Conservation (phyloP, 2,888 invertebrate genomes). For the Diplazon laetatorius region DNA sequence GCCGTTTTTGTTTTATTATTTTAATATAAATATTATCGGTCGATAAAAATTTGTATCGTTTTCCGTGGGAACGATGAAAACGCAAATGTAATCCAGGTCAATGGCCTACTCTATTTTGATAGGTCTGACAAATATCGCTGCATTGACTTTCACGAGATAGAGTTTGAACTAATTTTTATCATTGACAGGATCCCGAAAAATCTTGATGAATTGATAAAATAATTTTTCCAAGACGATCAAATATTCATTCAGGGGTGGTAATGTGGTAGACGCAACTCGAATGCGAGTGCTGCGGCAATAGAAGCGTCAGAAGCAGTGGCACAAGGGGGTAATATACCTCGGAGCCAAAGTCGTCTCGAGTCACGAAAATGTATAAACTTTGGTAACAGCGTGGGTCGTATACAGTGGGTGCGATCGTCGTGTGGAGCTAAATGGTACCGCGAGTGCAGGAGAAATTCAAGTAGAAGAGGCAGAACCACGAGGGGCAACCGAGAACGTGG, state of each 20-base stretch:
- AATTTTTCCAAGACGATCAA: background rate
- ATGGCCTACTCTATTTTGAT: too few species aligned
- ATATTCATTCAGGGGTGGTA: background rate
- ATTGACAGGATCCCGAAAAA: background rate
- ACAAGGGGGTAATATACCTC: constrained; percentile 39
- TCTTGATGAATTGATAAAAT: background rate
- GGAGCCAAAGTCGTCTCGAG: constrained; percentile 52
- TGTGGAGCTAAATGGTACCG: constrained; percentile 55
- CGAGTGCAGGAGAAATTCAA: constrained; percentile 57
- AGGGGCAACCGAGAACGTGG: constrained; percentile 30
- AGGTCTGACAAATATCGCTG: too few species aligned
- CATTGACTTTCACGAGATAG: too few species aligned
- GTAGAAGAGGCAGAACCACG: constrained; percentile 45
- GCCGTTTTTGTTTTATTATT: too few species aligned
- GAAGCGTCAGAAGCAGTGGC: constrained; percentile 40
- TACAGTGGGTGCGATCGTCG: constrained; percentile 53
- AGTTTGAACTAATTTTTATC: too few species aligned
- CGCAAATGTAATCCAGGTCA: too few species aligned
- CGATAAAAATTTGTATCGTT: background rate
- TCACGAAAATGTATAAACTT: constrained; percentile 63
- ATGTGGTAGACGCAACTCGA: constrained; percentile 2
- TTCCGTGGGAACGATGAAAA: too few species aligned
- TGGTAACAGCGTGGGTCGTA: constrained; percentile 55
- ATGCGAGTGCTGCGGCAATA: constrained; percentile 18
- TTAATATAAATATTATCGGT: too few species aligned